These are phyloP conservation scores for Sterrhoptilus dennistouni DNA, from an alignment of 2,113 vertebrate genomes.

Conservation along the genomic window DNA sequence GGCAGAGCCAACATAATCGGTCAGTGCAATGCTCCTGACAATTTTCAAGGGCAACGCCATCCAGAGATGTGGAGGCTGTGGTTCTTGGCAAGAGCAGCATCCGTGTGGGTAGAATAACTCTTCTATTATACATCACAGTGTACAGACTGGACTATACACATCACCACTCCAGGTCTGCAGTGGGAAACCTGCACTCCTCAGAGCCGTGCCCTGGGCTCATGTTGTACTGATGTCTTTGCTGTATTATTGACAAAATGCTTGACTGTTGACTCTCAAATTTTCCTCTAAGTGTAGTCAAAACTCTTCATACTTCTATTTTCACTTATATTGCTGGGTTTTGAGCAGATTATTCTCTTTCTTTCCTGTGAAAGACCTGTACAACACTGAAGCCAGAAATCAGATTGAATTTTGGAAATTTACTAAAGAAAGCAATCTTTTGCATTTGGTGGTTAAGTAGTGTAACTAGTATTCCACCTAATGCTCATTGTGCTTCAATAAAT, in stretches of 20 bases:
- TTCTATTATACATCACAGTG: background rate
- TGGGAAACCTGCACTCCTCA: background rate
- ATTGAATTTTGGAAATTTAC: background rate
- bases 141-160: too few relatives aligned
- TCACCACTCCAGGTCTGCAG: background rate
- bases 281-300: background rate
- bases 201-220: background rate
- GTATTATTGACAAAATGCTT: background rate
- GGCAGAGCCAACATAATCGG: background rate
- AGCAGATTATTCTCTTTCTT: background rate
- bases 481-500: background rate
- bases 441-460: background rate
- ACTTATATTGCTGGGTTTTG: fast-evolving
- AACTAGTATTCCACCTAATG: background rate
- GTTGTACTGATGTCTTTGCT: background rate
- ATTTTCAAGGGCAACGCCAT: background rate
- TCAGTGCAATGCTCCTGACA: background rate
- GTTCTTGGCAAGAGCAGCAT: background rate
- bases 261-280: background rate
- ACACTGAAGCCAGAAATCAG: background rate
- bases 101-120: background rate
- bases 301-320: background rate
- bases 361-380: background rate
- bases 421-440: background rate
- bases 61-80: background rate